Conservation (phyloP, 64 coral and sea anemone genomes). For the Montipora capricornis region DNA sequence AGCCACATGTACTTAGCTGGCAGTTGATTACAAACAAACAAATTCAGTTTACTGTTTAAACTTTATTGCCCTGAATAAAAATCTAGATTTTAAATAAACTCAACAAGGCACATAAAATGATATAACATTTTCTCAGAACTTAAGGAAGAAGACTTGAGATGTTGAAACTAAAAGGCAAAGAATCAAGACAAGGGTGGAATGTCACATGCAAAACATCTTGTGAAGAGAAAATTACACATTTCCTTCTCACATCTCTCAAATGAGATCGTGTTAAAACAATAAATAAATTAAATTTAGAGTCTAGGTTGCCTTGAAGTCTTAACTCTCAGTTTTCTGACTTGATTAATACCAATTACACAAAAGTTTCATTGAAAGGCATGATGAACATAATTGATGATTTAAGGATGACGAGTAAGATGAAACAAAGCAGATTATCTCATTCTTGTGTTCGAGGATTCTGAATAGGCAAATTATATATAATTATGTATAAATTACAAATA, state of each 20-base stretch:
- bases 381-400: background rate
- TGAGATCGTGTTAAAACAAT: background rate
- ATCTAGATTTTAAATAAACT: constrained; percentile 55
- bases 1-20: too few species aligned
- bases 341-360: background rate
- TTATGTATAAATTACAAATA: constrained; percentile 93
- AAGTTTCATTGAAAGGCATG: constrained; percentile 14
- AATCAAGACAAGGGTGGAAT: background rate
- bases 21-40: too few species aligned
- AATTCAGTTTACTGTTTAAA: constrained; percentile 28
- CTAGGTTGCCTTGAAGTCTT: background rate
- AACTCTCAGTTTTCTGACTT: background rate
- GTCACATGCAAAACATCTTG: background rate
- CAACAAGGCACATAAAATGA: background rate
- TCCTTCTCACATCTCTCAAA: background rate
- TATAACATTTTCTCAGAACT: constrained; percentile 5
- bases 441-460: constrained; percentile 61
- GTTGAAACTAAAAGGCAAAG: background rate
- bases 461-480: constrained; percentile 79
- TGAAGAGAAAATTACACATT: background rate
- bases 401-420: background rate
- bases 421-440: background rate
- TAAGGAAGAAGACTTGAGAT: background rate
- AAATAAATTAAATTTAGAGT: constrained; percentile 8
- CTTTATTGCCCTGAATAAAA: constrained; percentile 40